These are phyloP conservation scores for Atherix ibis DNA, from an alignment of 2,888 invertebrate species.

Conservation along the genomic window DNA sequence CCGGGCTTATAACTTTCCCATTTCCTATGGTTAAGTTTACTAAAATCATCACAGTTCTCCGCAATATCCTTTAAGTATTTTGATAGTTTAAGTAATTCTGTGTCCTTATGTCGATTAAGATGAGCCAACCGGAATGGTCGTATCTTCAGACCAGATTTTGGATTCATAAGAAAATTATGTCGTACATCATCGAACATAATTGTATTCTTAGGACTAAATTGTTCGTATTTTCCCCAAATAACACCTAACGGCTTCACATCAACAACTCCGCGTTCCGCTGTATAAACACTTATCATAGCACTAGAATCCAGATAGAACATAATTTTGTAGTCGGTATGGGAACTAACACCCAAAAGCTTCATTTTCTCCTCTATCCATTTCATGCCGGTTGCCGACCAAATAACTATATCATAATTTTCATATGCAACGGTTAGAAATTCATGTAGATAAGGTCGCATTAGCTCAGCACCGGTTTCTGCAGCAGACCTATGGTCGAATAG, in stretches of 20 bases:
- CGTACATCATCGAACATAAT: constrained; percentile 97
- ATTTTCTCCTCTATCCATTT: constrained; percentile 98
- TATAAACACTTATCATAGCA: constrained; percentile 91
- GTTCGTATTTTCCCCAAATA: constrained; percentile 89
- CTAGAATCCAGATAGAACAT: constrained; percentile 79
- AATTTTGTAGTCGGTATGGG: constrained; percentile 74
- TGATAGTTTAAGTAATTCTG: constrained; percentile 64
- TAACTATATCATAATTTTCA: constrained; percentile 85
- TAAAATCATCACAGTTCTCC: constrained; percentile 62
- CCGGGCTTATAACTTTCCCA: constrained; percentile 62
- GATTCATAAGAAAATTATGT: constrained; percentile 95
- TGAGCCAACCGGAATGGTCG: constrained; percentile 84
- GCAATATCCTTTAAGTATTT: constrained; percentile 75
- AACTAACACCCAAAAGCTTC: constrained; percentile 74
- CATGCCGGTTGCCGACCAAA: constrained; percentile 98
- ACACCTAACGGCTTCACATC: constrained; percentile 93
- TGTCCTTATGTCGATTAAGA: constrained; percentile 65
- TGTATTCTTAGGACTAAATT: constrained; percentile 80
- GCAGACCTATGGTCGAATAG: constrained; percentile 89
- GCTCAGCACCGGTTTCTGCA: constrained; percentile 70
- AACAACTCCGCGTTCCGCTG: constrained; percentile 77
- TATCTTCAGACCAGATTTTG: constrained; percentile 81
- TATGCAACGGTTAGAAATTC: constrained; percentile 83
- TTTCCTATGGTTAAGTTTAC: constrained; percentile 69
- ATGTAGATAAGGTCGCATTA: constrained; percentile 91